Base-by-base conservation (phyloP, 2,797 vertebrate species). In the Sebastes melanostomus region DNA sequence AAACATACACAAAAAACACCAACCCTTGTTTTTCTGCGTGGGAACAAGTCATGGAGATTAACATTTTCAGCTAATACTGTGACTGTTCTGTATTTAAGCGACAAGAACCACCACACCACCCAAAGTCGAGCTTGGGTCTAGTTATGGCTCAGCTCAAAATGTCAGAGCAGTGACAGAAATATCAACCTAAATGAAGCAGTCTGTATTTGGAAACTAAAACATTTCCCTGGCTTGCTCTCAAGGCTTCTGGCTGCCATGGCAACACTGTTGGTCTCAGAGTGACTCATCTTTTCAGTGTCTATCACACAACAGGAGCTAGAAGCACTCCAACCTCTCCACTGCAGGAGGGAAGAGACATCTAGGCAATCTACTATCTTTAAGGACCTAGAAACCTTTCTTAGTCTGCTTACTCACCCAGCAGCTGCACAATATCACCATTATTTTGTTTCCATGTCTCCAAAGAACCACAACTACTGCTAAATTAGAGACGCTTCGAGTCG, bases 241-340 rank as follows among this genome's bases (percentile, higher is more conserved):
- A 89, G 92, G 93, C 90, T 91, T 94, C 81, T 79, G 85, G 94
- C 90, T 95, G 88, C 91, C 92, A 93, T 94, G 89, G 93, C 87
- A 95, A 95, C 94, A 72, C 80, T 91, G 90, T 78, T 79, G 80
- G 83, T 94, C 91, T 92, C 89, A 80, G 75, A 87, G 86, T 95
- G 94, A 95, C 91, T 95, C 94, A 93, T 93, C 88, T 91, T 91
- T 94, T 90, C 87, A 86, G 84, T 87, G 91, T 93, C 90, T 90
- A 93, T 93, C 92, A 90, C 88, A 91, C 91, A 88, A 88, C 88
- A 83, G 85, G 84, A 89, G 89, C 83, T 74, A 83, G 75, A 84
- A 89, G 77, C 81, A 84, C 84, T 84, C 83, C 79, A 90, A 79
- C 80, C 90, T 87, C 86, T 83, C 83, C 78, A 83, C 78, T 87